A percentile compares a stretch with the other conserved stretches of the same genome.
These are phyloP conservation scores for Trichomalopsis sarcophagae DNA, from an alignment of 1,140 invertebrate genomes.

Conservation along the genomic window DNA sequence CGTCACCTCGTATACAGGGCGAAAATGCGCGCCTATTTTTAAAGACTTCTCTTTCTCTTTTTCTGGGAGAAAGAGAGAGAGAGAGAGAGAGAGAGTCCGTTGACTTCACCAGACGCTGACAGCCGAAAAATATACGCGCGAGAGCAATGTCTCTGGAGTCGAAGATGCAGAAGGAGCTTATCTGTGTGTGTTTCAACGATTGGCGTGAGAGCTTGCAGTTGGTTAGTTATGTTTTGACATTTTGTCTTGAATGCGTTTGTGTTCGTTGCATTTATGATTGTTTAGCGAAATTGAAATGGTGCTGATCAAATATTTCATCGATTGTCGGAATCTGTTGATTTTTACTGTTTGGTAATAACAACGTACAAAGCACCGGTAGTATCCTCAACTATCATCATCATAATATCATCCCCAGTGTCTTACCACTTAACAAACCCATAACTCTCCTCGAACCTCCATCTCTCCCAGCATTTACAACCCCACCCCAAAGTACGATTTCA, in stretches of 20 bases:
- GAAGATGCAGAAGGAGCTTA: not conserved
- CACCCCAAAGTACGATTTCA: not conserved
- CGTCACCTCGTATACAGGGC: not conserved
- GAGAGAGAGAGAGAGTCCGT: not conserved
- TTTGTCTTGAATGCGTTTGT: not conserved
- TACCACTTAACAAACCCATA: too few species aligned
- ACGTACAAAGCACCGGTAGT: too few species aligned
- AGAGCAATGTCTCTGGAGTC: not conserved
- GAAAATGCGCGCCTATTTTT: conserved; percentile 2
- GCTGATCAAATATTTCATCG: too few species aligned
- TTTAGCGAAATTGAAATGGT: not conserved
- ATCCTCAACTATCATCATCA: too few species aligned
- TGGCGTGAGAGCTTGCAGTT: not conserved
- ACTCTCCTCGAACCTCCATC: not conserved
- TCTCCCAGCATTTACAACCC: too few species aligned
- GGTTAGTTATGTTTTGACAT: not conserved
- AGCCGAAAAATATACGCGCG: not conserved
- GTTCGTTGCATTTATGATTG: not conserved
- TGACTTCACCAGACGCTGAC: not conserved
- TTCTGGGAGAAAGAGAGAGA: not conserved
- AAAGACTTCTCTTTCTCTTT: not conserved
- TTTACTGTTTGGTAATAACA: too few species aligned
- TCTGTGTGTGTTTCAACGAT: not conserved
- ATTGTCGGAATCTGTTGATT: too few species aligned
- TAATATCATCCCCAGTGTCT: not conserved